These are phyloP conservation scores for Epirrhoe tristata DNA, from an alignment of 2,888 invertebrate genomes.

Conservation along the genomic window DNA sequence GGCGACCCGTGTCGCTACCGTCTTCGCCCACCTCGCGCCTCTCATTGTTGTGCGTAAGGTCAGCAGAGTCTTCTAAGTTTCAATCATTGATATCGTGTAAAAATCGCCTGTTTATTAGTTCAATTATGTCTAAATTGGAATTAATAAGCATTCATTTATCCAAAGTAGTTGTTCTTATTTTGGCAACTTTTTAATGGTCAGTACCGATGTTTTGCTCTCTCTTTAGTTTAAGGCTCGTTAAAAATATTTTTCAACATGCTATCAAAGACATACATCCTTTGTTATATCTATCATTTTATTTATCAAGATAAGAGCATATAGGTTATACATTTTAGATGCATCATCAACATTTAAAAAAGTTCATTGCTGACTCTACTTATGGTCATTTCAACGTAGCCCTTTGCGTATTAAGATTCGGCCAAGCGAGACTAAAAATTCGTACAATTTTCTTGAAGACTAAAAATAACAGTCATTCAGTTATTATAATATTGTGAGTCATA, in stretches of 20 bases:
- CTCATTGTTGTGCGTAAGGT: constrained; percentile 58
- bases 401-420: constrained; percentile 31
- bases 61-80: constrained; percentile 17
- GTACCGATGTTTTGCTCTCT: no score
- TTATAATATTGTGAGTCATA: not conserved
- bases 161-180: no score
- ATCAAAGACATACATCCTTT: no score
- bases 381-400: constrained; percentile 16
- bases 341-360: not conserved
- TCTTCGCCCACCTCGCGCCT: constrained; percentile 67
- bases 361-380: constrained; percentile 26
- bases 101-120: not conserved
- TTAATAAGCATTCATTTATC: no score
- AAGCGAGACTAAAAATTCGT: constrained; percentile 24
- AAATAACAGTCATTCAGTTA: constrained; percentile 7
- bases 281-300: no score
- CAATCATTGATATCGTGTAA: not conserved
- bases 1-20: constrained; percentile 81
- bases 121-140: no score
- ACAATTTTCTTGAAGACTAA: constrained; percentile 8
- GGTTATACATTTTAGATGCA: no score
- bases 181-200: no score
- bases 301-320: no score
- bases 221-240: no score
- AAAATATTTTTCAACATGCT: no score